Evolutionary conservation across 1,140 invertebrate genomes (phyloP), one percentile per base, ranked within the genome.

Genomic region (Vanessa atalanta): DNA sequence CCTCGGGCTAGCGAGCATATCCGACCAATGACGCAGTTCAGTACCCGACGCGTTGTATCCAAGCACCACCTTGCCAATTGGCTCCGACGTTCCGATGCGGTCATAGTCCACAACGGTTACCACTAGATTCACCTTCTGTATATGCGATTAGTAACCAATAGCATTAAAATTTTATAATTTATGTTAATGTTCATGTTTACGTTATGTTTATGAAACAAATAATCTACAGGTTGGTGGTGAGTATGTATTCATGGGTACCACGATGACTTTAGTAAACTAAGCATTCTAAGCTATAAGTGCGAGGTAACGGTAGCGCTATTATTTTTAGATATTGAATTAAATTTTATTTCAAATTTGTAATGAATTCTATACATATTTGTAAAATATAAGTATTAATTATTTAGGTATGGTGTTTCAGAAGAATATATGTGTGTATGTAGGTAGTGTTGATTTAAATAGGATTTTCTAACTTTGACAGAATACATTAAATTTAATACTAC

Each of bases 31-130:
- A 82, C 99, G 96, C 64, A 99, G 94, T 93, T 99, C 99, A 23
- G 98, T 99, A 71, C 99, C 99, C 76, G 96, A 97, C 81, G 98
- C 98, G 93, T 98, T 99, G 94, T 99, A 99, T 61, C 99, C 99
- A 78, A 99, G 95, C 71, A 99, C 95, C 75, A 98, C 97, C 93
- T 99, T 98, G 77, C 99, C 99, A 89, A 99, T 99, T 20, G 99
- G 98, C 93, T 99, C 99, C 79, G 98, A 99, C 61, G 99, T 99
- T 63, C 99, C 99, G 93, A 99, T 99, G 92, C 99, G 97, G 95
- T 99, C 99, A 93, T 99, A 99, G 94, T 99, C 99, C 88, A 99
- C 99, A 81, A 99, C 99, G 65, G 99, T 99, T 82, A 99, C 97
- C 88, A 98, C 96, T 94, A 99, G 95, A 93, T 98, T 97, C 80